Conservation (phyloP, 2,888 invertebrate species). For the Drosophila tripunctata region DNA sequence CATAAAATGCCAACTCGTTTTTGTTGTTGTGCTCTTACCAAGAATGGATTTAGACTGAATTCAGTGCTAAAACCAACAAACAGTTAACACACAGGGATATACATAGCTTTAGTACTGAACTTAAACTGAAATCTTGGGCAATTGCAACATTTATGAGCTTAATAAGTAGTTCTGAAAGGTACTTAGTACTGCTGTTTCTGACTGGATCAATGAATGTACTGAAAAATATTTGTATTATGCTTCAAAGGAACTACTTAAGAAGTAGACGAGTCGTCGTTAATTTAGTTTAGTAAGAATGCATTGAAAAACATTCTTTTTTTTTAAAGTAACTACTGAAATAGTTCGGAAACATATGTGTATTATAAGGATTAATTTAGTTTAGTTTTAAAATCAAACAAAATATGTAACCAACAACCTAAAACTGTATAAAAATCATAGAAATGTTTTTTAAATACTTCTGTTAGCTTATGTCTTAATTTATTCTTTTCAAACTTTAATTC, state of each 20-base stretch:
- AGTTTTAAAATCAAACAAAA: too few species aligned
- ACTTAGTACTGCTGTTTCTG: conserved; percentile 1
- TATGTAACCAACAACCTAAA: too few species aligned
- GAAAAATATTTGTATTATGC: background rate
- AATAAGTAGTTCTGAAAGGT: background rate
- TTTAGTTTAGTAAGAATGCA: too few species aligned
- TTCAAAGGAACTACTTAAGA: background rate
- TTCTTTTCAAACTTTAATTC: too few species aligned
- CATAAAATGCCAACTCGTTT: conserved; percentile 5
- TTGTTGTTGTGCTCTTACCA: conserved; percentile 25
- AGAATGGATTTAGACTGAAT: conserved; percentile 45
- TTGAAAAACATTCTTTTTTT: too few species aligned
- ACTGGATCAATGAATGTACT: background rate
- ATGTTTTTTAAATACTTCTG: too few species aligned
- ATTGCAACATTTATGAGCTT: conserved; percentile 3
- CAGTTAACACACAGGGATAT: conserved; percentile 46
- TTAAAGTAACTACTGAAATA: too few species aligned
- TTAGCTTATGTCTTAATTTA: too few species aligned
- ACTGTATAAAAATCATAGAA: too few species aligned
- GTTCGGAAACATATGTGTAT: too few species aligned
- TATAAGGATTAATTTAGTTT: too few species aligned
- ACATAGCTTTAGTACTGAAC: background rate
- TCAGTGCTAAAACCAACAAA: conserved; percentile 56
- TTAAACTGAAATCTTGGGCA: conserved; percentile 14
- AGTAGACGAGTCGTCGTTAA: background rate